These are phyloP conservation scores for Dynastes maya DNA, from an alignment of 2,888 invertebrate genomes.

Conservation along the genomic window DNA sequence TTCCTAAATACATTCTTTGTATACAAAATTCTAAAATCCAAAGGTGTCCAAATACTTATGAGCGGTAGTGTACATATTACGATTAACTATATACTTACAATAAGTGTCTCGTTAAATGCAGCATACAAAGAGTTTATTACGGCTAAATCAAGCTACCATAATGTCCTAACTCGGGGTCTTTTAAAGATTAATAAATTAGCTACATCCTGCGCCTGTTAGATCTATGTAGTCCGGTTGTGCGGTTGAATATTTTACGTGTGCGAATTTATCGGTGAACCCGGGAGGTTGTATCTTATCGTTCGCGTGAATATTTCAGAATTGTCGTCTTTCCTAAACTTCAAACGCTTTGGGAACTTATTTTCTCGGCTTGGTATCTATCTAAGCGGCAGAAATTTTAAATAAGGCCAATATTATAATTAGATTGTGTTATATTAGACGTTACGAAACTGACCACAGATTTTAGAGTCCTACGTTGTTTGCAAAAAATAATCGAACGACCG, in stretches of 20 bases:
- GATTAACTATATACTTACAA: not conserved
- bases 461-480: not conserved
- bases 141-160: not conserved
- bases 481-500: not conserved
- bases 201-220: conserved; percentile 1
- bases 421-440: no score
- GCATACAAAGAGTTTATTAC: conserved; percentile 10
- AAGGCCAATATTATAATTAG: no score
- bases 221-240: not conserved
- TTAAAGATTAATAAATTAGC: conserved; percentile 6
- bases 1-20: no score
- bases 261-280: not conserved
- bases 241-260: not conserved
- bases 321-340: not conserved
- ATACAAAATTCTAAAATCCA: no score
- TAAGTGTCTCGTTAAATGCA: not conserved
- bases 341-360: no score
- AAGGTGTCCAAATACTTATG: no score
- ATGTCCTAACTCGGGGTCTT: not conserved
- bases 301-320: conserved; percentile 10
- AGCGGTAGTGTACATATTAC: not conserved
- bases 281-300: not conserved
- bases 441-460: no score
- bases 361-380: no score
- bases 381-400: no score